Evolutionary conservation across 2,888 invertebrate species (phyloP).

Genomic region (Drosophila acutilabella): DNA sequence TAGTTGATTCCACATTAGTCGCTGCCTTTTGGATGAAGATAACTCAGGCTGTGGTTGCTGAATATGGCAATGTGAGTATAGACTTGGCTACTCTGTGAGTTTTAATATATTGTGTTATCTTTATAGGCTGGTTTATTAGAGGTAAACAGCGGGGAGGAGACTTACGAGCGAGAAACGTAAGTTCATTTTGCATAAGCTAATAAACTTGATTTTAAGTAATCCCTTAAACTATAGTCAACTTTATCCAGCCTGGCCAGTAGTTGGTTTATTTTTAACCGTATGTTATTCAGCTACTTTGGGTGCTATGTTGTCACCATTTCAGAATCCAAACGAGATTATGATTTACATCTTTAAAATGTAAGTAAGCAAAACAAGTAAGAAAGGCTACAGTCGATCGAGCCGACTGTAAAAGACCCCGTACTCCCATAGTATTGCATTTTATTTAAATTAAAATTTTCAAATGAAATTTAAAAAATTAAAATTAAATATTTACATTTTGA

Average conservation of each 20-base stretch:
- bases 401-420: no score
- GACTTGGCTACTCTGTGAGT: rapidly evolving
- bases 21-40: constrained; percentile 65
- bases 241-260: constrained; percentile 58
- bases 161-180: constrained; percentile 59
- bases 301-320: constrained; percentile 49
- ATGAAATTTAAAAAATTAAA: no score
- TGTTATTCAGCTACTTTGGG: constrained; percentile 50
- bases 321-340: constrained; percentile 49
- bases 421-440: no score
- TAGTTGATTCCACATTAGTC: constrained; percentile 27
- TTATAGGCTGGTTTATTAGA: constrained; percentile 45
- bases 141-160: constrained; percentile 34
- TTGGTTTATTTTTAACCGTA: constrained; percentile 57
- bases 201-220: no score
- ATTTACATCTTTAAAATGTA: constrained; percentile 9
- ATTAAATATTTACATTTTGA: no score
- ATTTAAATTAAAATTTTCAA: no score
- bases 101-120: background rate
- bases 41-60: constrained; percentile 40
- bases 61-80: constrained; percentile 42
- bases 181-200: constrained; percentile 8
- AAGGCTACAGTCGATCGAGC: no score
- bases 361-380: no score
- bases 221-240: constrained; percentile 27